Evolutionary conservation across 1,140 invertebrate genomes (phyloP), one percentile per base, ranked within the genome.

Genomic region (Zaprionus nigranus): DNA sequence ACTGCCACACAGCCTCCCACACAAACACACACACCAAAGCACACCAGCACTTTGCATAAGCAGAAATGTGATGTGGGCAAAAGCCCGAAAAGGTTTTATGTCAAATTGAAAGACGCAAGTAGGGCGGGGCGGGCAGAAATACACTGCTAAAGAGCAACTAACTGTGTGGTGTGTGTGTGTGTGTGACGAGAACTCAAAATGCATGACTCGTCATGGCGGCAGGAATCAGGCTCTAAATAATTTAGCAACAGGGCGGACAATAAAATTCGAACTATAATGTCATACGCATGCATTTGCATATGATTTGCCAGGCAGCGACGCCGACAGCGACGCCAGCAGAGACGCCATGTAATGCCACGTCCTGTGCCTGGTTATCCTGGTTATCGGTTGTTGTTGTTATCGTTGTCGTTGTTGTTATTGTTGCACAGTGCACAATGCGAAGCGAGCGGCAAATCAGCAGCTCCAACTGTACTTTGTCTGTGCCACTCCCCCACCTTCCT

Each of bases 201-300:
- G 83, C 83, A 87, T 72, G 82, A 79, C 75, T 83, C 63, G 63
- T 64, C 83, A 78, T 81, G 74, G 84, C 78, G 84, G 49, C 85
- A 81, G 85, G 85, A 88, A 88, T 84, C 84, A 84, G 81, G 85
- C 84, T 90, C 84, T 88, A 88, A 88, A 90, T 88, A 88, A 90
- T 88, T 88, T 88, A 88, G 81, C 81, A 88, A 88, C 81, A 68
- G 61, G 81, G 84, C 84, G 78, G 81, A 90, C 84, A 88, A 88
- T 88, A 90, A 88, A 88, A 88, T 90, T 88, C 85, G 78, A 84
- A 87, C 85, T 69, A 78, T 90, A 88, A 88, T 88, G 84, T 88
- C 84, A 88, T 88, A 88, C 85, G 84, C 81, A 88, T 88, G 85
- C 81, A 88, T 88, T 88, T 88, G 84, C 84, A 88, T 88, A 90